Base-by-base conservation (phyloP, 2,113 vertebrate species). In the Otocyon megalotis region DNA sequence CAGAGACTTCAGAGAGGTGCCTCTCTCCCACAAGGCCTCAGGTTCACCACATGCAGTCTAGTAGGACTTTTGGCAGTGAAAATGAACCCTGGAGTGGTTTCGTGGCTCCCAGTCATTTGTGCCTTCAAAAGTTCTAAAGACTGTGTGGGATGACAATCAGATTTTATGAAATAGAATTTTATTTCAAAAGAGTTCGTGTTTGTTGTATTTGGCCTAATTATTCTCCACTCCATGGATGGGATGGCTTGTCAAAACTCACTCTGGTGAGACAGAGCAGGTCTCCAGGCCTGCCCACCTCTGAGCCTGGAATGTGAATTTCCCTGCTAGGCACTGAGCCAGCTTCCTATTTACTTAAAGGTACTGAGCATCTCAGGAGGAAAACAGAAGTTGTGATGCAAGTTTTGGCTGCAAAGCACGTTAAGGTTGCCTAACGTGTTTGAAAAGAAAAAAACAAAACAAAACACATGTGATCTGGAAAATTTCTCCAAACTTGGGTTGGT, bases 361-460 rank as follows among this genome's bases (percentile, higher is more conserved):
- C 3, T 37, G 80, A 71, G 69, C 30, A 80, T 32, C 60, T 77
- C 37, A 20, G 69, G 35, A 94, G 90, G 84, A 62, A 86, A 74
- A 63, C 76, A 90, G 80, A 96, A 86, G 92, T 88, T 63, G 95
- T 86, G 92, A 93, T 83, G 72, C 92, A 90, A 97, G 84, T 95
- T 93, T 94, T 76, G 82, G 90, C 84, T 71, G 81, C 92, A 92
- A 0, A 98, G 65, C 92, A n/a, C 35, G 87, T 90, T 67, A 71
- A 20, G 28, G 79, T 97, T 76, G 90, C 87, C 81, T 93, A 72
- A 82, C 16, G 0, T 85, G 89, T 93, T 95, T 56, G 43, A 43
- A 30, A 28, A 50, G 48, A 50, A 72, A 48, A 83, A 37, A 94
- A 43, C 43, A 43, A 43, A 43, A 43, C 6, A 43, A 43, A 43